Conservation (phyloP, 2,797 vertebrate genomes). For the Muscicapa comitata region DNA sequence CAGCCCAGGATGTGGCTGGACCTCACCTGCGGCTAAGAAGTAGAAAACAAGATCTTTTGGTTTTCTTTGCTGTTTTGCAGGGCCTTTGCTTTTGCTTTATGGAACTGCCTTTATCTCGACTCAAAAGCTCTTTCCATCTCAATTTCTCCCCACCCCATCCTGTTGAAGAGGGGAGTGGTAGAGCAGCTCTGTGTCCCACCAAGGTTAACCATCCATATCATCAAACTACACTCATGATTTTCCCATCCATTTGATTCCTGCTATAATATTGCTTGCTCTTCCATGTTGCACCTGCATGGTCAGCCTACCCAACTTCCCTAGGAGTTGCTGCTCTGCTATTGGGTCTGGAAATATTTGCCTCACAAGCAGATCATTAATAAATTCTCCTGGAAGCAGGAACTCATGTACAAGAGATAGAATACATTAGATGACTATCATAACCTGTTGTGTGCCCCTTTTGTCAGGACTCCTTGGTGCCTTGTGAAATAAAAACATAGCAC, state of each 20-base stretch:
- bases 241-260: background rate
- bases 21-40: background rate
- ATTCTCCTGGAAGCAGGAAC: background rate
- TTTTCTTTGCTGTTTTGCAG: background rate
- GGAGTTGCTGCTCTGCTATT: background rate
- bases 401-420: background rate
- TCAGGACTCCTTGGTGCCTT: background rate
- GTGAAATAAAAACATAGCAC: background rate
- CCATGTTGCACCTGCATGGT: background rate
- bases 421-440: background rate
- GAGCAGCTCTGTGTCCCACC: background rate
- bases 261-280: background rate
- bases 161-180: background rate
- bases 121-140: background rate
- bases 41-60: background rate
- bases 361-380: background rate
- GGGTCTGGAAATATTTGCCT: background rate
- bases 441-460: background rate
- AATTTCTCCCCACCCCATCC: background rate
- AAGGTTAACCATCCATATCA: too few species aligned
- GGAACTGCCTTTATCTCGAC: background rate
- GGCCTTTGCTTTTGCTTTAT: background rate
- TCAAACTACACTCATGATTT: background rate
- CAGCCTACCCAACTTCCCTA: background rate
- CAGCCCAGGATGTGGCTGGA: background rate